phyloP scores from a whole-genome alignment of 2,113 vertebrate species.

The Pterocles gutturalis region DNA sequence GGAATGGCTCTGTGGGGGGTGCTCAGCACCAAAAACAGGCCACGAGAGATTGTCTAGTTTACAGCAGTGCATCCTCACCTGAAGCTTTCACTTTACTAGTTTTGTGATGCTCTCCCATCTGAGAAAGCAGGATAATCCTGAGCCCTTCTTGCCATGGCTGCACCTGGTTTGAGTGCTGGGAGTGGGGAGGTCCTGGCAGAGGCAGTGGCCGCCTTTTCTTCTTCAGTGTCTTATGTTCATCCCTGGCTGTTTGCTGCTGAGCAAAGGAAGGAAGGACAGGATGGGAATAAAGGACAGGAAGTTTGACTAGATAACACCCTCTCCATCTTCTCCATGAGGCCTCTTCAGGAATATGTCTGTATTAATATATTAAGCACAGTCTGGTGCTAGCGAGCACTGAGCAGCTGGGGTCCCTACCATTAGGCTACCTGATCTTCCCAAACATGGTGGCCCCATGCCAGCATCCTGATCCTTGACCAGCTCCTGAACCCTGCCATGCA shows the following conservation, averaged over 20 bases:
- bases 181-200: background rate
- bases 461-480: background rate
- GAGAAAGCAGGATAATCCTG: background rate
- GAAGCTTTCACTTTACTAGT: background rate
- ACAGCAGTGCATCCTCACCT: background rate
- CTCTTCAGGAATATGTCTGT: background rate
- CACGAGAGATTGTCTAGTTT: background rate
- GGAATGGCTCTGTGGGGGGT: background rate
- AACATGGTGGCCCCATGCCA: background rate
- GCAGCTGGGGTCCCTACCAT: background rate
- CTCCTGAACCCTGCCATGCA: background rate
- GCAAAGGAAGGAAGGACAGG: too few relatives aligned
- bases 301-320: background rate
- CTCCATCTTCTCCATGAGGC: background rate
- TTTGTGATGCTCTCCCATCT: background rate
- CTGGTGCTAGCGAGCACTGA: background rate
- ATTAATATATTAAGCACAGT: background rate
- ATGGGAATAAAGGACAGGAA: background rate
- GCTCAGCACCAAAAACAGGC: background rate
- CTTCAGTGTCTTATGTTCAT: background rate
- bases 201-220: background rate
- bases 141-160: background rate
- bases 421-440: background rate
- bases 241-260: background rate
- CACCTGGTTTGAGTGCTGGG: background rate